Percentiles rank a stretch among this genome's conserved stretches.
Conservation (phyloP, 2,797 vertebrate species). For the Fratercula arctica region DNA sequence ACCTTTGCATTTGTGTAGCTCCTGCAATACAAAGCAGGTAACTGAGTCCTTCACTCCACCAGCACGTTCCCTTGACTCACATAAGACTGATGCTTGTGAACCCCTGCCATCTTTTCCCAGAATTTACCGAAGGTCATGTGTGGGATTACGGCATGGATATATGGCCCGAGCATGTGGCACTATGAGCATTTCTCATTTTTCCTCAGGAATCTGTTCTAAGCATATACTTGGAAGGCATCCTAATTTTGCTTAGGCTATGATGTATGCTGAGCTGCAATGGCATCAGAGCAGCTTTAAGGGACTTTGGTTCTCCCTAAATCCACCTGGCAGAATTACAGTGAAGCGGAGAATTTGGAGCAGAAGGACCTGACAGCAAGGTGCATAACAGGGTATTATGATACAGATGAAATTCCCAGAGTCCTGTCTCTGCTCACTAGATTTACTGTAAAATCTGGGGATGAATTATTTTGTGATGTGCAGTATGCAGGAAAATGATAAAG, state of each 20-base stretch:
- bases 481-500: background rate
- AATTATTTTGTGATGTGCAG: background rate
- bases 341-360: background rate
- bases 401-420: background rate
- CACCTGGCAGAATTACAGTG: background rate
- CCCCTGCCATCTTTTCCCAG: background rate
- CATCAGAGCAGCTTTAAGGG: background rate
- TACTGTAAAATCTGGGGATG: background rate
- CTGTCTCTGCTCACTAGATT: background rate
- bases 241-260: background rate
- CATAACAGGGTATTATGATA: background rate
- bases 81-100: background rate
- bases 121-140: background rate
- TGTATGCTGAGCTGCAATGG: background rate
- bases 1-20: background rate
- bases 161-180: accelerated
- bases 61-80: background rate
- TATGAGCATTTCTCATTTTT: background rate
- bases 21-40: background rate
- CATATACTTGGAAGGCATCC: background rate
- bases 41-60: background rate
- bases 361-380: background rate
- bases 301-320: background rate
- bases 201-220: background rate
- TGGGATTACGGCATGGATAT: background rate